phyloP scores from a whole-genome alignment of 2,113 vertebrate species.

The Prunella fulvescens region DNA sequence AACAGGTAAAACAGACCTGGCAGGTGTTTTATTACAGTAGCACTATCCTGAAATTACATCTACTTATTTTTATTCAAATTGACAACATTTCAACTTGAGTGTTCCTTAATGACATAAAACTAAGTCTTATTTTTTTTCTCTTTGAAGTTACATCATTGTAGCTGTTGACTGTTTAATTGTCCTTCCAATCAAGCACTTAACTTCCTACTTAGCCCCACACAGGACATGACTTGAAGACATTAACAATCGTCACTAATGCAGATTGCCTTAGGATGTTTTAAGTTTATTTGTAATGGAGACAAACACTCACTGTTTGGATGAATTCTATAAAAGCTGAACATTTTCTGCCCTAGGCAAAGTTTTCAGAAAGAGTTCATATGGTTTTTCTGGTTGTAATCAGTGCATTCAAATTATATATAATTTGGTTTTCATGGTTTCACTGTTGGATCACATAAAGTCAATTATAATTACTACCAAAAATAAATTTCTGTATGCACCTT shows the following conservation, averaged over 20 bases:
- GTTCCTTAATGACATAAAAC: slow-evolving; percentile 46
- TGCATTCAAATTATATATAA: slow-evolving; percentile 70
- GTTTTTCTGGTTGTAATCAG: slow-evolving; percentile 72
- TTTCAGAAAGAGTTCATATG: slow-evolving; percentile 63
- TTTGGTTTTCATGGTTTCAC: slow-evolving; percentile 69
- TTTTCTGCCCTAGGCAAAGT: slow-evolving; percentile 65
- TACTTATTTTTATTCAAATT: slow-evolving; percentile 40
- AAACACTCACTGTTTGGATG: slow-evolving; percentile 56
- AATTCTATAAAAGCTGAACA: slow-evolving; percentile 68
- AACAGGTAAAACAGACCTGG: background rate
- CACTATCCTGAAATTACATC: slow-evolving; percentile 4
- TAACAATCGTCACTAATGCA: slow-evolving; percentile 46
- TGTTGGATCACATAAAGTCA: slow-evolving; percentile 69
- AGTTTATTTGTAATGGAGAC: slow-evolving; percentile 65
- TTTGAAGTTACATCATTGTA: slow-evolving; percentile 55
- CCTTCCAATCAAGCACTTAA: slow-evolving; percentile 45
- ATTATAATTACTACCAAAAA: slow-evolving; percentile 71
- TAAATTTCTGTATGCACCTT: slow-evolving; percentile 55
- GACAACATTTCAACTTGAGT: slow-evolving; percentile 25
- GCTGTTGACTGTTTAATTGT: slow-evolving; percentile 61
- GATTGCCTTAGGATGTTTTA: slow-evolving; percentile 62
- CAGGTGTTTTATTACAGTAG: slow-evolving; percentile 2
- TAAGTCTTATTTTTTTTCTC: slow-evolving; percentile 8
- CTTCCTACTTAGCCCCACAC: slow-evolving; percentile 44
- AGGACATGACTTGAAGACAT: slow-evolving; percentile 63